A percentile compares a stretch with the other conserved stretches of the same genome.
Evolutionary conservation across 2,888 invertebrate genomes (phyloP).

Genomic region (Lymantria monacha): DNA sequence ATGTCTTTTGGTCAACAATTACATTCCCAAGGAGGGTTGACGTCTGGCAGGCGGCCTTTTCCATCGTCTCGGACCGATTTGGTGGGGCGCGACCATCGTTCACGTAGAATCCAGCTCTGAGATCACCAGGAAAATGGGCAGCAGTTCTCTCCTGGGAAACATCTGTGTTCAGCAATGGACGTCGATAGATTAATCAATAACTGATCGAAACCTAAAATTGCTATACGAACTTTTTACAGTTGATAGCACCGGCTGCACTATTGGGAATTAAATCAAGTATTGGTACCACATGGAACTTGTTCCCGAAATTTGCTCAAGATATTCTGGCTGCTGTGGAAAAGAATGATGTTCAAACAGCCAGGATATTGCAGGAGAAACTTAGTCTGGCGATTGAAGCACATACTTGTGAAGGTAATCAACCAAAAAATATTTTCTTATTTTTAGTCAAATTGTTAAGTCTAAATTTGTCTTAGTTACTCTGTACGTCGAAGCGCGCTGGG

Average conservation of each 20-base stretch:
- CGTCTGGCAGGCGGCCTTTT: too few species aligned
- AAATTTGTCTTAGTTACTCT: neutral
- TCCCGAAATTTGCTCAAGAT: constrained; percentile 81
- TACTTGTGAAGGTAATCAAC: constrained; percentile 73
- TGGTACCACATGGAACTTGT: constrained; percentile 86
- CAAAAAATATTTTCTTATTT: neutral
- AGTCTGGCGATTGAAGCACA: constrained; percentile 75
- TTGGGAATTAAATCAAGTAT: constrained; percentile 88
- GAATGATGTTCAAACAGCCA: constrained; percentile 73
- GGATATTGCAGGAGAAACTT: constrained; percentile 77
- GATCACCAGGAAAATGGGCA: too few species aligned
- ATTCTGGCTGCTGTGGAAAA: constrained; percentile 79
- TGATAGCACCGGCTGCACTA: constrained; percentile 85
- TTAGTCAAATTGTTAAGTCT: neutral
- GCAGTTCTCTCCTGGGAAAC: too few species aligned
- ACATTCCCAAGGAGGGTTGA: too few species aligned
- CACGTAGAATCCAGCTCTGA: too few species aligned
- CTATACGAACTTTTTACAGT: constrained; percentile 56
- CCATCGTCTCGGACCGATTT: too few species aligned
- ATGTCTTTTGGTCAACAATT: too few species aligned
- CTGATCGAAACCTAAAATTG: too few species aligned
- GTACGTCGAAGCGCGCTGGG: too few species aligned
- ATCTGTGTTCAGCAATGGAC: too few species aligned
- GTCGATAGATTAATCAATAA: too few species aligned
- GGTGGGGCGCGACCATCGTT: too few species aligned